These are phyloP conservation scores for Torymus texanus DNA, from an alignment of 2,888 invertebrate species.

Conservation along the genomic window DNA sequence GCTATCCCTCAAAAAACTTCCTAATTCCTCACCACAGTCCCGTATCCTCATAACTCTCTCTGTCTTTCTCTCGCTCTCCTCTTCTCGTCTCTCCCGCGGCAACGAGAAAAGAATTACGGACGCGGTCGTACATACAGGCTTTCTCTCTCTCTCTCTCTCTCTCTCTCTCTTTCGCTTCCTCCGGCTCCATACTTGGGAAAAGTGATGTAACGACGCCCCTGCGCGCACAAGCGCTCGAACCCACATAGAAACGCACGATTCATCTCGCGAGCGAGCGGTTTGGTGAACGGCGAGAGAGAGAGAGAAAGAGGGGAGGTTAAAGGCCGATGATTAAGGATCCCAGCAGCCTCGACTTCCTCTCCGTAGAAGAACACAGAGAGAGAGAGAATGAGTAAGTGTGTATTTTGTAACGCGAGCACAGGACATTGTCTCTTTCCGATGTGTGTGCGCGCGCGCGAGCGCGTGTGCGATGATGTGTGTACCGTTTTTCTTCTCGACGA, in stretches of 20 bases:
- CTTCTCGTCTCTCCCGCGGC: neutral
- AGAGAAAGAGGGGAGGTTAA: conserved; percentile 54
- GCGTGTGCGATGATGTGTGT: conserved; percentile 1
- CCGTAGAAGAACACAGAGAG: neutral
- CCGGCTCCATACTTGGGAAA: conserved; percentile 22
- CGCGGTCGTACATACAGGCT: neutral
- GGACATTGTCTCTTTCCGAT: conserved; percentile 40
- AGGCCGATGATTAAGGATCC: conserved; percentile 67
- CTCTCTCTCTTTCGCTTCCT: conserved; percentile 6
- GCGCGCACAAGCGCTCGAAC: neutral
- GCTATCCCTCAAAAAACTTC: no score
- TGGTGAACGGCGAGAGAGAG: conserved; percentile 40
- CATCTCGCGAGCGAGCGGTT: conserved; percentile 37
- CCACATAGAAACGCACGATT: conserved; percentile 39
- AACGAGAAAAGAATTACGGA: conserved; percentile 23
- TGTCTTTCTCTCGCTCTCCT: no score
- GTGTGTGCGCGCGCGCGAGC: neutral
- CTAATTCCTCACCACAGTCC: no score
- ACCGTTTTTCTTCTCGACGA: conserved; percentile 36
- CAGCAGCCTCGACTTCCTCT: conserved; percentile 54
- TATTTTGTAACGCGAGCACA: conserved; percentile 52
- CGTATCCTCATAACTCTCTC: no score
- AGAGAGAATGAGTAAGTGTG: conserved; percentile 16
- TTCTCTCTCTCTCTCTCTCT: no score
- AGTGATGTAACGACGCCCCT: conserved; percentile 38